Evolutionary conservation across 2,113 vertebrate species (phyloP).

Genomic region (Datnioides undecimradiatus): DNA sequence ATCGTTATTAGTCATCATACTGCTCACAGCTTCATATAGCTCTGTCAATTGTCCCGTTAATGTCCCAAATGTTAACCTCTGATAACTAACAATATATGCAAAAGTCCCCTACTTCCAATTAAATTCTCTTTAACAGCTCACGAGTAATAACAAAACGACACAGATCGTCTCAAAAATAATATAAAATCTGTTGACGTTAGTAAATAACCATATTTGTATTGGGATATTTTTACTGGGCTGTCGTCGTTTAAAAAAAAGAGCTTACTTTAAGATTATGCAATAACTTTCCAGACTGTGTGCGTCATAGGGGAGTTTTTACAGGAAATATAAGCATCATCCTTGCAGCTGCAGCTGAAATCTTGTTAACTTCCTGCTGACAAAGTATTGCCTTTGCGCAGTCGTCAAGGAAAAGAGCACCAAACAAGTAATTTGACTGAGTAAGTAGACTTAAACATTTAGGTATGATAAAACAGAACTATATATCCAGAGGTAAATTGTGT

Average conservation of each 20-base stretch:
- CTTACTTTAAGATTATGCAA: no score
- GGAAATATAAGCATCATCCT: background rate
- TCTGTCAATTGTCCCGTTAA: no score
- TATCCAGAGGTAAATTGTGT: background rate
- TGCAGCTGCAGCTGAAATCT: background rate
- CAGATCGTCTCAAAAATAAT: background rate
- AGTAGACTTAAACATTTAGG: background rate
- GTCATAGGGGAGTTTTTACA: constrained; percentile 8
- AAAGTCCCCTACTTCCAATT: no score
- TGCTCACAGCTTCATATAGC: no score
- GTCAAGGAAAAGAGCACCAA: background rate
- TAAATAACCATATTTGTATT: no score
- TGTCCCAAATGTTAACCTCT: no score
- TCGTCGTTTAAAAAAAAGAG: no score
- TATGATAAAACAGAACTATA: background rate
- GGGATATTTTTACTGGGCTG: no score
- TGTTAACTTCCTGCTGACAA: constrained; percentile 7
- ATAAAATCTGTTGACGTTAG: background rate
- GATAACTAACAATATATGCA: no score
- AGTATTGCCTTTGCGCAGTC: rapidly evolving
- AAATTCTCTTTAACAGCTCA: no score
- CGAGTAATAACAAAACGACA: background rate
- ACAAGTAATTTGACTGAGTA: background rate
- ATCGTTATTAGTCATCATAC: no score
- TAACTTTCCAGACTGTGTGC: background rate